Evolutionary conservation across 2,888 invertebrate genomes (phyloP).

Genomic region (Tinea trinotella): DNA sequence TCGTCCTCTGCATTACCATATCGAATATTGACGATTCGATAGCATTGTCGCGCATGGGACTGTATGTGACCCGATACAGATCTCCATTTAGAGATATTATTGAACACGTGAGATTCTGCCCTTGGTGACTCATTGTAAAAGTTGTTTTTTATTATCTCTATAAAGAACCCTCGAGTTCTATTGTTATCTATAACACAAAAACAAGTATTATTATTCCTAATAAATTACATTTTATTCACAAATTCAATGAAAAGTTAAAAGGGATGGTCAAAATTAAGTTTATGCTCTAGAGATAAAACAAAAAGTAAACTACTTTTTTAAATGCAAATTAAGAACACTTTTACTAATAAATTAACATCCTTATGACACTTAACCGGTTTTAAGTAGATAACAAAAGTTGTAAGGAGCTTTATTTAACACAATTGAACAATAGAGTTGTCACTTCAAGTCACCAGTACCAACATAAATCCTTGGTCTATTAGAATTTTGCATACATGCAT

Average conservation of each 20-base stretch:
- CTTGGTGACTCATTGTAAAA: conserved; percentile 9
- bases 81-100: conserved; percentile 28
- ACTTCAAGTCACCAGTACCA: conserved; percentile 26
- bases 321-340: neutral
- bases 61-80: conserved; percentile 49
- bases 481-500: conserved; percentile 48
- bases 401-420: conserved; percentile 22
- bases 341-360: conserved; percentile 15
- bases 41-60: conserved; percentile 43
- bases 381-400: neutral
- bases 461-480: conserved; percentile 30
- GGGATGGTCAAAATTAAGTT: neutral
- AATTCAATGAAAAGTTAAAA: neutral
- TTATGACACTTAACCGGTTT: conserved; percentile 13
- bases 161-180: neutral
- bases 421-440: conserved; percentile 34
- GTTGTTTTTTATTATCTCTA: neutral
- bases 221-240: neutral
- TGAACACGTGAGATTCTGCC: conserved; percentile 1
- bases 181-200: neutral
- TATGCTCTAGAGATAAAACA: too few species aligned
- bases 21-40: conserved; percentile 40
- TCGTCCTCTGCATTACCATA: conserved; percentile 51
- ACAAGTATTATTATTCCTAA: neutral
- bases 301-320: neutral